Percentiles rank a stretch among this genome's conserved stretches.
Evolutionary conservation across 2,113 vertebrate genomes (phyloP).

Genomic region (Rhinichthys klamathensis): DNA sequence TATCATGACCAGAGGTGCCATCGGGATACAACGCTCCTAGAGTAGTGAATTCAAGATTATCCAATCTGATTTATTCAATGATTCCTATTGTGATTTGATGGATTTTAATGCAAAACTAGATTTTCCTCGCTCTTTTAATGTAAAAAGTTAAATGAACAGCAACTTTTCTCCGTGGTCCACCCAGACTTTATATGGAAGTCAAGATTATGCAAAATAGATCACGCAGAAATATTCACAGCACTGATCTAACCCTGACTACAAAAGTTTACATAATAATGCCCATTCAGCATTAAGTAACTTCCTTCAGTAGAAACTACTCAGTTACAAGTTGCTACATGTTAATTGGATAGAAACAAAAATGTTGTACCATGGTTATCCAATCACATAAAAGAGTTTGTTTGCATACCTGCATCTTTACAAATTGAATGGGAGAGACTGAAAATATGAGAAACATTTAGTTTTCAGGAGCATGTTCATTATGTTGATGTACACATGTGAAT

Average conservation of each 20-base stretch:
- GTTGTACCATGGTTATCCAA: neutral
- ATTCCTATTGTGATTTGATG: too few relatives aligned
- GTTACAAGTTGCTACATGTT: neutral
- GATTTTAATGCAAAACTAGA: too few relatives aligned
- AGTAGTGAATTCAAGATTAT: neutral
- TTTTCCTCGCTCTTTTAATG: neutral
- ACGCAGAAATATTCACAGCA: neutral
- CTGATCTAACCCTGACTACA: neutral
- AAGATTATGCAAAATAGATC: neutral
- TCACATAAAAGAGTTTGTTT: too few relatives aligned
- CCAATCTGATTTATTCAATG: neutral
- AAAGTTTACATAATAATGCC: neutral
- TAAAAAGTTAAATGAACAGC: neutral
- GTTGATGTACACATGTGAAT: too few relatives aligned
- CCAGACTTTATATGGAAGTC: neutral
- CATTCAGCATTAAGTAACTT: neutral
- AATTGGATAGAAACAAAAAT: neutral
- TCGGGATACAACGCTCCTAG: slow-evolving; percentile 95
- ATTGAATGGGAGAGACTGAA: too few relatives aligned
- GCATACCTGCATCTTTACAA: too few relatives aligned
- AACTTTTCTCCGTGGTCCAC: neutral
- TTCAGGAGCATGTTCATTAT: too few relatives aligned
- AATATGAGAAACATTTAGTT: too few relatives aligned
- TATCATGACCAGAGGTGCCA: slow-evolving; percentile 81
- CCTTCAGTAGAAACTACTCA: neutral